Conservation (phyloP, 1,140 invertebrate species). For the Samia ricini region DNA sequence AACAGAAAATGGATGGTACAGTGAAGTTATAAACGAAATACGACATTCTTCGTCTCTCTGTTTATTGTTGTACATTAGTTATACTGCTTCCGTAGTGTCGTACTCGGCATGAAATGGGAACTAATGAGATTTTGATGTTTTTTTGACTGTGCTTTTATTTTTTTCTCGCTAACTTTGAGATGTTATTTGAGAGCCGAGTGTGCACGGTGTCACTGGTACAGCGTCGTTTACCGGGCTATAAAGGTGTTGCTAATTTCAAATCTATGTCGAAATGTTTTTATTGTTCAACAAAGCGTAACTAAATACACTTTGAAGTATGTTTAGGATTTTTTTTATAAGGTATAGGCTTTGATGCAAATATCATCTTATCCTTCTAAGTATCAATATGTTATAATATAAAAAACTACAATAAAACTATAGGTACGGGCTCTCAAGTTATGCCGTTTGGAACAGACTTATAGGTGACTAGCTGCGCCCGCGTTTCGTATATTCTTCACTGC, state of each 20-base stretch:
- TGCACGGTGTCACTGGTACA: slow-evolving; percentile 6
- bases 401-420: too few species aligned
- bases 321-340: background rate
- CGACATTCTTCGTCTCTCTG: slow-evolving; percentile 71
- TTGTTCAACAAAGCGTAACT: background rate
- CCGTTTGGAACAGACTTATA: too few species aligned
- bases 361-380: too few species aligned
- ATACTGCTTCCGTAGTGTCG: slow-evolving; percentile 76
- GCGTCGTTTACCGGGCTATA: background rate
- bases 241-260: slow-evolving; percentile 4
- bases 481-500: too few species aligned
- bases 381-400: too few species aligned
- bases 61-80: slow-evolving; percentile 77
- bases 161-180: slow-evolving; percentile 61
- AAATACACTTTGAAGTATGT: background rate
- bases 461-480: too few species aligned
- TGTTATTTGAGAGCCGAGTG: slow-evolving; percentile 37
- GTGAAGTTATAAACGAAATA: slow-evolving; percentile 74
- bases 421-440: too few species aligned
- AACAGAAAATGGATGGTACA: slow-evolving; percentile 68
- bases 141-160: slow-evolving; percentile 77
- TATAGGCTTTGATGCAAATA: too few species aligned
- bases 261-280: background rate
- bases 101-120: slow-evolving; percentile 75
- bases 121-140: slow-evolving; percentile 78